Evolutionary conservation across 2,888 invertebrate genomes (phyloP).

Genomic region (Vannuccia rotundouncinata): DNA sequence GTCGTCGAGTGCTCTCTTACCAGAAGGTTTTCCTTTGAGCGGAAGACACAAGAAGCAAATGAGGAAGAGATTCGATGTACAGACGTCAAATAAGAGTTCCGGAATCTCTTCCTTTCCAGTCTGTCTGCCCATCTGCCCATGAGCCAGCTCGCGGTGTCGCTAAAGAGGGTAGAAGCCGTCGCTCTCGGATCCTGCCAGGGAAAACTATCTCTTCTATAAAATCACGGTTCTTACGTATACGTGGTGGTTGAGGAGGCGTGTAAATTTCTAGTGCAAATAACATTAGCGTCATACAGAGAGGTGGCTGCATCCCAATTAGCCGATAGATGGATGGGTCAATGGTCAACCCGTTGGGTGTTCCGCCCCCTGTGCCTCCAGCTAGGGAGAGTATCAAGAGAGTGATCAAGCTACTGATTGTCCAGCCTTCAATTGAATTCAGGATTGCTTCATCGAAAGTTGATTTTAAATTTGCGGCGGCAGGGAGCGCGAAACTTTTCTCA

Average conservation of each 20-base stretch:
- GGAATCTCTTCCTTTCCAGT: background rate
- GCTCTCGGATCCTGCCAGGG: background rate
- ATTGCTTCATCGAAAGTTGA: background rate
- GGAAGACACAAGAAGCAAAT: background rate
- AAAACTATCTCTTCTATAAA: background rate
- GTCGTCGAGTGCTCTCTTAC: background rate
- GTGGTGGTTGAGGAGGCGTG: background rate
- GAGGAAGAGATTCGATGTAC: background rate
- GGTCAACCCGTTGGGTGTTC: background rate
- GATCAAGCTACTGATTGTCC: background rate
- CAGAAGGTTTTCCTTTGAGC: background rate
- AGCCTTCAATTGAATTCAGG: conserved; percentile 5
- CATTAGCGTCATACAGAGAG: background rate
- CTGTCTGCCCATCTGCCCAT: background rate
- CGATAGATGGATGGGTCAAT: conserved; percentile 14
- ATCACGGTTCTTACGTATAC: too few relatives aligned
- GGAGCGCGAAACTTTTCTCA: too few relatives aligned
- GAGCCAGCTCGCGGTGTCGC: background rate
- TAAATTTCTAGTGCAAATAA: background rate
- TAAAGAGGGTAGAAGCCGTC: too few relatives aligned
- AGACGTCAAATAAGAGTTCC: conserved; percentile 10
- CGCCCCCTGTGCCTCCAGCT: background rate
- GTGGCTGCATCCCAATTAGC: background rate
- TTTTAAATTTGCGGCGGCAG: conserved; percentile 9
- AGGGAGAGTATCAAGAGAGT: background rate